phyloP scores from a whole-genome alignment of 1,140 invertebrate species.

The Acromyrmex charruanus region DNA sequence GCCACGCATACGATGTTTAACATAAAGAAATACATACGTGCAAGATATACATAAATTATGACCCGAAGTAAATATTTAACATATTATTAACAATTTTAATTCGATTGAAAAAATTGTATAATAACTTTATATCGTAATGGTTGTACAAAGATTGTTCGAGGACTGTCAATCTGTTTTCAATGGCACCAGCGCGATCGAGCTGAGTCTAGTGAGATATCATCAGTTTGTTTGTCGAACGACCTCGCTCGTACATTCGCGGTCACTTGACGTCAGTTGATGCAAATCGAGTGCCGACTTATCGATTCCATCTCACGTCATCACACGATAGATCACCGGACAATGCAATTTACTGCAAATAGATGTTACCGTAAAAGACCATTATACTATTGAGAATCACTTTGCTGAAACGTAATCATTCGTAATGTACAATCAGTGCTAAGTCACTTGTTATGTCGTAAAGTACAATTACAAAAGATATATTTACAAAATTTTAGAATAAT shows the following conservation, averaged over 20 bases:
- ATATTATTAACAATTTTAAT: neutral
- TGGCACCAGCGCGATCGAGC: neutral
- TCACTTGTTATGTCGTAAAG: constrained; percentile 14
- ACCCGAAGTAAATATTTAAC: neutral
- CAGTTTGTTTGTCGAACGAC: constrained; percentile 49
- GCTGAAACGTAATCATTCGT: constrained; percentile 14
- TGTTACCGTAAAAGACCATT: constrained; percentile 50
- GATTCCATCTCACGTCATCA: constrained; percentile 67
- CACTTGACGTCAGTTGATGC: constrained; percentile 68
- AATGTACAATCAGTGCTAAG: neutral
- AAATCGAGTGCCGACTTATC: constrained; percentile 71
- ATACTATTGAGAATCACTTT: constrained; percentile 62
- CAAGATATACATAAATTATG: neutral
- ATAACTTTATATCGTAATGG: neutral
- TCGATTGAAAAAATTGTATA: neutral
- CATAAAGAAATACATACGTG: constrained; percentile 10
- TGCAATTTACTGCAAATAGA: constrained; percentile 69
- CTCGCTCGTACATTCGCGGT: constrained; percentile 57
- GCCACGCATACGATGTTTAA: neutral
- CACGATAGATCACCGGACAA: constrained; percentile 64
- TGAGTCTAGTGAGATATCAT: constrained; percentile 29
- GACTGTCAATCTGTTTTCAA: neutral
- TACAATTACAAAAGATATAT: neutral
- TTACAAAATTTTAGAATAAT: neutral
- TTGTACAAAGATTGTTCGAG: neutral